Base-by-base conservation (phyloP, 2,888 invertebrate species). In the Acanthopleura granulata region DNA sequence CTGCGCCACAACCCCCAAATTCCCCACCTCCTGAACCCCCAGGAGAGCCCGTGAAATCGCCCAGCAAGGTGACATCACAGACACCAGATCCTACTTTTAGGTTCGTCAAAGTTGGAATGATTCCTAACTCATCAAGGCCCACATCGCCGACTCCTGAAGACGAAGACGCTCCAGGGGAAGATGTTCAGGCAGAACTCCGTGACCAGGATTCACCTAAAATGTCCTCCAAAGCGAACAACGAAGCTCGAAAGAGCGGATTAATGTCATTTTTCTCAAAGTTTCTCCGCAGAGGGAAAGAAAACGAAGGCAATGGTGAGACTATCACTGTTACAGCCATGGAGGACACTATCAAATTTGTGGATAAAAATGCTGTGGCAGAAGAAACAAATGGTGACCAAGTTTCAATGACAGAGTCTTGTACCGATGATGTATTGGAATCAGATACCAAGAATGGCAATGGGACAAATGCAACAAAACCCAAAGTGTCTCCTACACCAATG, bases 241-340 rank as follows among this genome's bases (percentile, higher is more conserved):
- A 66, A 25, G 66, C 66, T 27, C 66, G 66, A 25, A 82, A 82
- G 72, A 79, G 82, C 49, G 85, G 87, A 0, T 80, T 87, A 49
- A 83, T 84, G 12, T 84, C 84, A 1, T 87, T 87, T 75, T 87
- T 87, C 73, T 79, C 82, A 75, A 83, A 82, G 57, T 81, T 87
- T 57, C 77, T 87, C 14, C 78, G 85, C 11, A 75, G 86, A 70
- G 84, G 87, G 0, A 78, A 77, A 62, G 82, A 82, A 27, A 76
- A 77, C 9, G 71, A 71, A 40, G 25, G 49, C 16, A 49, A 49
- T 22, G 71, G 49, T 71, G 71, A 71, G 14, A 66, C 66, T 22
- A 71, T 71, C 18, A 40, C 40, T 18, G 40, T 71, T 18, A 71
- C 40, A 22, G n/a, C 71, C 16, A 49, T 49, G 50, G 71, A 71